Percentiles rank a stretch among this genome's conserved stretches.
Evolutionary conservation across 2,113 vertebrate genomes (phyloP).

Genomic region (Pionites leucogaster): DNA sequence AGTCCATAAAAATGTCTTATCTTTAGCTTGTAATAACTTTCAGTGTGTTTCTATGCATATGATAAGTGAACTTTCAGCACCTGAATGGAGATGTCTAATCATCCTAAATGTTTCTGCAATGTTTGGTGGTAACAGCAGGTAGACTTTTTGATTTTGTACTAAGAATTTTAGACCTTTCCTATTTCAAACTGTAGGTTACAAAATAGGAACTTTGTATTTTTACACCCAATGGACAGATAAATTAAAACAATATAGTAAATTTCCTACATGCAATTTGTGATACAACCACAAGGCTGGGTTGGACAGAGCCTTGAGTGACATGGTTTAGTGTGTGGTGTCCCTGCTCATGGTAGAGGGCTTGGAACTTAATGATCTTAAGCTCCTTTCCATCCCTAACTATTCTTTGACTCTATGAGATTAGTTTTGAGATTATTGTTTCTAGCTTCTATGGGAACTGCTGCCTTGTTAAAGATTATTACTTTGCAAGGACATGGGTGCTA

Average conservation of each 20-base stretch:
- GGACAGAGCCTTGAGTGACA: no score
- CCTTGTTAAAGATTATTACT: not conserved
- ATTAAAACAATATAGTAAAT: not conserved
- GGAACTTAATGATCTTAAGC: no score
- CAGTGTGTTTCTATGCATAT: not conserved
- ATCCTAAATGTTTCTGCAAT: not conserved
- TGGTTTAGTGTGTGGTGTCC: no score
- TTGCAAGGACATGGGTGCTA: not conserved
- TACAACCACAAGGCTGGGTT: not conserved
- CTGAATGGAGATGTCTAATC: not conserved
- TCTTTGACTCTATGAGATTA: not conserved
- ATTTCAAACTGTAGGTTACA: not conserved
- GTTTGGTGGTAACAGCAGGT: not conserved
- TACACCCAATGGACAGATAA: not conserved
- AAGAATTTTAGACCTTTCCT: not conserved
- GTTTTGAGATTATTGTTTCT: not conserved
- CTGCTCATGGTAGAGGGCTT: no score
- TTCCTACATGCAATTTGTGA: not conserved
- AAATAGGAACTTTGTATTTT: not conserved
- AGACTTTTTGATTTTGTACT: not conserved
- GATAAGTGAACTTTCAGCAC: not conserved
- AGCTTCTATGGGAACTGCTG: not conserved
- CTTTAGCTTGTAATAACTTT: not conserved
- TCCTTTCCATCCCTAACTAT: no score
- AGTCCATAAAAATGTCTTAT: not conserved